phyloP scores from a whole-genome alignment of 2,888 invertebrate genomes.

The Cancer borealis region DNA sequence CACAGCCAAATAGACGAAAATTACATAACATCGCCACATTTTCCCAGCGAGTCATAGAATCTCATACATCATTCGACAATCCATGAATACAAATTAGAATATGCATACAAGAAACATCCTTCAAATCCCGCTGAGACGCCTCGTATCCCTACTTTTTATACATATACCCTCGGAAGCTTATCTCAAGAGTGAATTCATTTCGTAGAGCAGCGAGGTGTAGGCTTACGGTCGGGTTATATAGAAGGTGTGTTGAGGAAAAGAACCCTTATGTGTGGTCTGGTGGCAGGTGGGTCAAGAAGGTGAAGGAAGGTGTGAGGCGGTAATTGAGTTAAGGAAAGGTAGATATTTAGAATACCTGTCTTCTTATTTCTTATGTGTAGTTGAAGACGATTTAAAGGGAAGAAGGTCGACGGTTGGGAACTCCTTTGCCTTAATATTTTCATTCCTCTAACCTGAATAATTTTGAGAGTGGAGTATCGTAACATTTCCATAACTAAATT shows the following conservation, averaged over 20 bases:
- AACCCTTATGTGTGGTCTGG: neutral
- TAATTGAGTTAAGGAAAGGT: neutral
- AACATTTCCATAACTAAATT: too few relatives aligned
- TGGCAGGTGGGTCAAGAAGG: conserved; percentile 1
- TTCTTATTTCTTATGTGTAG: too few relatives aligned
- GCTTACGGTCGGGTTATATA: neutral
- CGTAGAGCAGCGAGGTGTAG: neutral
- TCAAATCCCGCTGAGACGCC: neutral
- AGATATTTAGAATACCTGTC: too few relatives aligned
- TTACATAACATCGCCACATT: too few relatives aligned
- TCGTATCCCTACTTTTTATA: neutral
- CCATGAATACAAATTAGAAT: conserved; percentile 26
- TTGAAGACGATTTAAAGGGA: too few relatives aligned
- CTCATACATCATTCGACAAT: neutral
- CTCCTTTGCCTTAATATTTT: too few relatives aligned
- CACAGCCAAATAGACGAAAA: too few relatives aligned
- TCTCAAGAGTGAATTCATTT: neutral
- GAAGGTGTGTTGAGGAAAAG: neutral
- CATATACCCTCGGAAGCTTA: neutral
- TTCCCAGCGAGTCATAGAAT: neutral
- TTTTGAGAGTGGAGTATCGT: too few relatives aligned
- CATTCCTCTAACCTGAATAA: too few relatives aligned
- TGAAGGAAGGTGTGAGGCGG: neutral
- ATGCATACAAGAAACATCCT: conserved; percentile 2
- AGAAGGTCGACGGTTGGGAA: too few relatives aligned